phyloP scores from a whole-genome alignment of 2,113 vertebrate species.

The Neogobius melanostomus region DNA sequence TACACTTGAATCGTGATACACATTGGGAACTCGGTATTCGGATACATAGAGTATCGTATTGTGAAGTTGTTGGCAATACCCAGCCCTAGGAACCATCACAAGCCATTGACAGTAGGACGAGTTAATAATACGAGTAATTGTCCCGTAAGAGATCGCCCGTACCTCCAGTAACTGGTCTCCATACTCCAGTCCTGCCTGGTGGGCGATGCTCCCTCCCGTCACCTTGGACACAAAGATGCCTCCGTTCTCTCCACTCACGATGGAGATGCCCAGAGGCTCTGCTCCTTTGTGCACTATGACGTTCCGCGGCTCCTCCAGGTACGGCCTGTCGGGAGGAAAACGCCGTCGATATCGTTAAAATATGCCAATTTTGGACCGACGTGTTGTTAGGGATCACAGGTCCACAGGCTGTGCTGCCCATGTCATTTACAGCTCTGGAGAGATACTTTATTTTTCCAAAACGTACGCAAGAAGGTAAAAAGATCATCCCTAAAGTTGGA shows the following conservation, averaged over 20 bases:
- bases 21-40: too few species aligned
- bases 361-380: not conserved
- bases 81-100: too few species aligned
- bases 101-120: too few species aligned
- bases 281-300: conserved; percentile 94
- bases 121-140: too few species aligned
- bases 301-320: conserved; percentile 93
- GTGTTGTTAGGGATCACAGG: not conserved
- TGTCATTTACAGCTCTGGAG: conserved; percentile 46
- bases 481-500: conserved; percentile 5
- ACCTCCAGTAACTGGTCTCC: conserved; percentile 98
- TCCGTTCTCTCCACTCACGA: conserved; percentile 94
- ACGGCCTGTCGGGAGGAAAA: conserved; percentile 80
- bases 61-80: too few species aligned
- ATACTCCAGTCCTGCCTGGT: conserved; percentile 95
- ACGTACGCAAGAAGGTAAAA: conserved; percentile 1
- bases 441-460: conserved; percentile 16
- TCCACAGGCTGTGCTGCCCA: conserved; percentile 18
- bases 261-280: conserved; percentile 96
- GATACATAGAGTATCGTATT: too few species aligned
- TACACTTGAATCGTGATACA: too few species aligned
- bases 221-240: conserved; percentile 98
- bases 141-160: conserved; percentile 21
- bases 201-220: conserved; percentile 92
- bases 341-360: not conserved